Evolutionary conservation across 1,140 invertebrate genomes (phyloP), one percentile per base, ranked within the genome.

Genomic region (Drosophila grimshawi): DNA sequence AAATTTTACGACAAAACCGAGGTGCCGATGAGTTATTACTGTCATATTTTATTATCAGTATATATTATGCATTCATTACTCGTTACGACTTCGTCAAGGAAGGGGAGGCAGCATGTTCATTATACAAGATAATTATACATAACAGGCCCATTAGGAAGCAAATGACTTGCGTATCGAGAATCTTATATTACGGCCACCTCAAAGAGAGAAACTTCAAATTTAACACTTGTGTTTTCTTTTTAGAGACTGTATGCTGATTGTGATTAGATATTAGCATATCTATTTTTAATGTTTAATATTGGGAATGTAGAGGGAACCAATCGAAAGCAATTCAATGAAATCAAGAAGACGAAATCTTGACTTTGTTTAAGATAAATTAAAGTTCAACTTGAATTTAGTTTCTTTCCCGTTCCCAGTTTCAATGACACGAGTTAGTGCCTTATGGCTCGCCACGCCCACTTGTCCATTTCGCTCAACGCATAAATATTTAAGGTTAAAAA

Each of bases 401-500:
- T 3, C 7, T 48, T 27, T 29, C 10, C 2, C 0, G 11, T 5
- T 48, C n/a, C 7, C 29, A 43, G 29, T 64, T 45, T 30, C 29
- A 59, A 7, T 43, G 35, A 11, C 30, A 2, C 10, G 39, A 3
- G 3, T 4, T 0, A 19, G 19, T 11, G 32, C 4, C 2, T 19
- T 19, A 19, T 19, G 19, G 11, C 1, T n/a, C 3, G 39, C 5
- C 39, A 59, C 56, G 56, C 39, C 56, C 57, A 60, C 6, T 46
- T 32, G 39, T n/a, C 29, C 27, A 30, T 8, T 5, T 3, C 10
- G 0, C 5, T 6, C 8, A 45, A n/a, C 30, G 57, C 57, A 61
- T n/a, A 62, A 56, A 56, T 69, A 56, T 69, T 61, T 51, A 11
- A 56, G 51, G 29, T 6, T 1, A 62, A 74, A 74, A 35, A 45